Percentiles rank a stretch among this genome's conserved stretches.
These are phyloP conservation scores for Troides oblongomaculatus DNA, from an alignment of 2,888 invertebrate genomes.

Conservation along the genomic window DNA sequence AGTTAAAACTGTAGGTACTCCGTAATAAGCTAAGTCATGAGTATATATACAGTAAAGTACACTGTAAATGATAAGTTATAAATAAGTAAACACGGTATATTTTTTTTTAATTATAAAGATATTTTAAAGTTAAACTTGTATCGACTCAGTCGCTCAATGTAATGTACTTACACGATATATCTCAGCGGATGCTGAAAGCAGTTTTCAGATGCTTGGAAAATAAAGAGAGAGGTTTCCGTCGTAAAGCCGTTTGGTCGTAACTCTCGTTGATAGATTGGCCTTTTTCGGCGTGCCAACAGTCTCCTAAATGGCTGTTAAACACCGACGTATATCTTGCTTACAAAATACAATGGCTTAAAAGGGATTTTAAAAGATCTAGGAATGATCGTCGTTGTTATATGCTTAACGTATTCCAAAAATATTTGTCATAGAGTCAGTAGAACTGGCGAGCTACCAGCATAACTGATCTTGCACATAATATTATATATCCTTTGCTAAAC, in stretches of 20 bases:
- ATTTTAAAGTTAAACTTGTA: background rate
- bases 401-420: background rate
- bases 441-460: background rate
- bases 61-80: too few species aligned
- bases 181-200: constrained; percentile 20
- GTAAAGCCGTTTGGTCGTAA: constrained; percentile 50
- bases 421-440: background rate
- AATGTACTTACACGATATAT: constrained; percentile 8
- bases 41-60: too few species aligned
- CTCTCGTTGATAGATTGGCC: constrained; percentile 68
- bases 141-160: background rate
- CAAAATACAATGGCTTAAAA: constrained; percentile 5
- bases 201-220: constrained; percentile 19
- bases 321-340: constrained; percentile 27
- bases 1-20: too few species aligned
- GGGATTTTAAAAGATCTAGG: background rate
- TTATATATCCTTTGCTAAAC: background rate
- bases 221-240: constrained; percentile 11
- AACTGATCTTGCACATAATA: background rate
- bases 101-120: too few species aligned
- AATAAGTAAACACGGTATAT: too few species aligned
- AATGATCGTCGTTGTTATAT: background rate
- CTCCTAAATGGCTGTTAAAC: constrained; percentile 51
- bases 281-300: constrained; percentile 71
- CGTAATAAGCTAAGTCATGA: too few species aligned